Evolutionary conservation across 2,888 invertebrate genomes (phyloP).

Genomic region (Pediacus dermestoides): DNA sequence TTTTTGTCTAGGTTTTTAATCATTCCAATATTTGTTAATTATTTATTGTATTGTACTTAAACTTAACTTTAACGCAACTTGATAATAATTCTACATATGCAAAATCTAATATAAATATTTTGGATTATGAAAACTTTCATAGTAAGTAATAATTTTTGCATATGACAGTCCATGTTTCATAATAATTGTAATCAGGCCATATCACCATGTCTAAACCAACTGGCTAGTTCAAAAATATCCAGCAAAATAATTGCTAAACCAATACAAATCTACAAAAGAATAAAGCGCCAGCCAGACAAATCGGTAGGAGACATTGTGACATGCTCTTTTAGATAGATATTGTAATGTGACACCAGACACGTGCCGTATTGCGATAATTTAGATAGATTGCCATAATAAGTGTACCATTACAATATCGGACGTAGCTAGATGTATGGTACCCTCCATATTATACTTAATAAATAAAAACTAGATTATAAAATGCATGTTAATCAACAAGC

Average conservation of each 20-base stretch:
- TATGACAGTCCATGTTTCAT: constrained; percentile 50
- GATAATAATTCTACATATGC: constrained; percentile 48
- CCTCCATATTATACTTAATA: constrained; percentile 47
- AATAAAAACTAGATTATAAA: constrained; percentile 45
- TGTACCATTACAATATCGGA: constrained; percentile 35
- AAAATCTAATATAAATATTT: constrained; percentile 40
- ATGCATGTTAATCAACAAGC: constrained; percentile 49
- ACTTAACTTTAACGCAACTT: constrained; percentile 39
- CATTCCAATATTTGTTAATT: constrained; percentile 29
- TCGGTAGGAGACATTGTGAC: too few relatives aligned
- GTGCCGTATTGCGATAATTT: constrained; percentile 15
- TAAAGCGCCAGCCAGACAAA: too few relatives aligned
- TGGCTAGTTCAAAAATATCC: too few relatives aligned
- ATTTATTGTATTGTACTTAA: constrained; percentile 32
- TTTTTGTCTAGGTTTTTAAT: constrained; percentile 22
- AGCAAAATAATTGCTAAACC: too few relatives aligned
- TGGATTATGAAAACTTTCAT: constrained; percentile 32
- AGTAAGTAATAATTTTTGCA: constrained; percentile 44
- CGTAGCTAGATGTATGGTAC: constrained; percentile 51
- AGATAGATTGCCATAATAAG: constrained; percentile 11
- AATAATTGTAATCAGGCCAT: too few relatives aligned
- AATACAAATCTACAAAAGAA: too few relatives aligned
- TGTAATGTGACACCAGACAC: constrained; percentile 29
- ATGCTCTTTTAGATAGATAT: too few relatives aligned
- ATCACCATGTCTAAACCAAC: too few relatives aligned